These are phyloP conservation scores for Champsocephalus gunnari DNA, from an alignment of 2,797 vertebrate species.

Conservation along the genomic window DNA sequence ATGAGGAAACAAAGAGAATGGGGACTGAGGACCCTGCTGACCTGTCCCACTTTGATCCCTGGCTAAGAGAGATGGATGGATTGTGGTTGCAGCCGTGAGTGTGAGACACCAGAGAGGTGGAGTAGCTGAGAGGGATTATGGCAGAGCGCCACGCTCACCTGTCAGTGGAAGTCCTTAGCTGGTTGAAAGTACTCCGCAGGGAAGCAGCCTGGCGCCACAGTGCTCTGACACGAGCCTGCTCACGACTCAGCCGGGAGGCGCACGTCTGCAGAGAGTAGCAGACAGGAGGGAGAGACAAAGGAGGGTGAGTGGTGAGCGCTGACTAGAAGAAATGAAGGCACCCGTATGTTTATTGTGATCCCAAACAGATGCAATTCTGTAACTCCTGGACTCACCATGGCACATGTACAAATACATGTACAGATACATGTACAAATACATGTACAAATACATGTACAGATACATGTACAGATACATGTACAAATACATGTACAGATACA, in stretches of 20 bases:
- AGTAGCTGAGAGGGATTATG: constrained; percentile 63
- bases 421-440: no score
- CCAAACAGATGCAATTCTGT: constrained; percentile 66
- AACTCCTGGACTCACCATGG: constrained; percentile 62
- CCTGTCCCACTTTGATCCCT: constrained; percentile 79
- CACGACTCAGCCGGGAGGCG: constrained; percentile 67
- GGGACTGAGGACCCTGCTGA: constrained; percentile 65
- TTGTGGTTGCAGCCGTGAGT: constrained; percentile 50
- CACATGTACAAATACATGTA: constrained; percentile 76
- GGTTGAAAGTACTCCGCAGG: constrained; percentile 85
- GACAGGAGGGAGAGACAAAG: constrained; percentile 26
- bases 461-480: constrained; percentile 62
- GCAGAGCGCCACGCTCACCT: constrained; percentile 82
- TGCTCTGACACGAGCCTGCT: constrained; percentile 81
- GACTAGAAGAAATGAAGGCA: constrained; percentile 57
- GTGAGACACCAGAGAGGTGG: constrained; percentile 49
- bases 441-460: constrained; percentile 22
- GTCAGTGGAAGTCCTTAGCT: constrained; percentile 85
- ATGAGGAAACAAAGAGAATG: constrained; percentile 65
- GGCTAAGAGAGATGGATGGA: constrained; percentile 61
- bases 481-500: no score
- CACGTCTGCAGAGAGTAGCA: constrained; percentile 73
- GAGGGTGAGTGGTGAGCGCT: constrained; percentile 33
- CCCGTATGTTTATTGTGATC: constrained; percentile 67
- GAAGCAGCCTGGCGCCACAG: constrained; percentile 89